These are phyloP conservation scores for Coleophora deauratella DNA, from an alignment of 2,888 invertebrate species.

Conservation along the genomic window DNA sequence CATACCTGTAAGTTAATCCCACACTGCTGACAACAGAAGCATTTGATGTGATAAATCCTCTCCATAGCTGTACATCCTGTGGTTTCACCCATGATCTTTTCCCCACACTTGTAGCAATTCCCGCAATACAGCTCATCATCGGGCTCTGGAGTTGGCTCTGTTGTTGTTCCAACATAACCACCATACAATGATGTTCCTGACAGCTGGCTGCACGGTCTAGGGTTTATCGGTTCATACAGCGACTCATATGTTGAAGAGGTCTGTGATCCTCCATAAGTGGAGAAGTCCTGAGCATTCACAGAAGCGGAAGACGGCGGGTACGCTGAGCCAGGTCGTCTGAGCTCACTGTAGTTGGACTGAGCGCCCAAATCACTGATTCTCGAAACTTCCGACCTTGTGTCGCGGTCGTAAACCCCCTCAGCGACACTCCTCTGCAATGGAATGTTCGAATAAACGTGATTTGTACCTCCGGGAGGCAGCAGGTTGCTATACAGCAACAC, in stretches of 20 bases:
- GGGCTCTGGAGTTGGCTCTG: slow-evolving; percentile 85
- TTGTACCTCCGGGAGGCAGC: slow-evolving; percentile 64
- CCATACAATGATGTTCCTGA: slow-evolving; percentile 76
- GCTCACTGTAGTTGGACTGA: slow-evolving; percentile 77
- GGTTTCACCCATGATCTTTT: slow-evolving; percentile 94
- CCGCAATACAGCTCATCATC: slow-evolving; percentile 84
- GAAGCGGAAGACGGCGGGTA: slow-evolving; percentile 68
- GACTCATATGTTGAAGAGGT: slow-evolving; percentile 79
- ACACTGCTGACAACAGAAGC: slow-evolving; percentile 96
- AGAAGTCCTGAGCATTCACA: slow-evolving; percentile 69
- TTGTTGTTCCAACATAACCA: slow-evolving; percentile 80
- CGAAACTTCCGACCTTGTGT: slow-evolving; percentile 58
- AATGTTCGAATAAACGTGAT: slow-evolving; percentile 65
- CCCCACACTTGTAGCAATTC: slow-evolving; percentile 93
- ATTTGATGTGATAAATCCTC: slow-evolving; percentile 95
- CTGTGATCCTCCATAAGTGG: slow-evolving; percentile 73
- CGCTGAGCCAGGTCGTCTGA: slow-evolving; percentile 74
- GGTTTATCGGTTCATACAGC: slow-evolving; percentile 77
- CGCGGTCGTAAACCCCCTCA: slow-evolving; percentile 67
- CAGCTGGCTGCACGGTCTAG: slow-evolving; percentile 74
- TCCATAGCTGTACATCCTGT: slow-evolving; percentile 99
- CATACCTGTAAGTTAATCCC: slow-evolving; percentile 84
- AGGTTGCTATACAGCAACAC: slow-evolving; percentile 62
- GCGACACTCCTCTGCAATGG: slow-evolving; percentile 65
- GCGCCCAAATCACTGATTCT: slow-evolving; percentile 66